A percentile compares a stretch with the other conserved stretches of the same genome.
Evolutionary conservation across 2,888 invertebrate genomes (phyloP).

Genomic region (Plebejus melissa): DNA sequence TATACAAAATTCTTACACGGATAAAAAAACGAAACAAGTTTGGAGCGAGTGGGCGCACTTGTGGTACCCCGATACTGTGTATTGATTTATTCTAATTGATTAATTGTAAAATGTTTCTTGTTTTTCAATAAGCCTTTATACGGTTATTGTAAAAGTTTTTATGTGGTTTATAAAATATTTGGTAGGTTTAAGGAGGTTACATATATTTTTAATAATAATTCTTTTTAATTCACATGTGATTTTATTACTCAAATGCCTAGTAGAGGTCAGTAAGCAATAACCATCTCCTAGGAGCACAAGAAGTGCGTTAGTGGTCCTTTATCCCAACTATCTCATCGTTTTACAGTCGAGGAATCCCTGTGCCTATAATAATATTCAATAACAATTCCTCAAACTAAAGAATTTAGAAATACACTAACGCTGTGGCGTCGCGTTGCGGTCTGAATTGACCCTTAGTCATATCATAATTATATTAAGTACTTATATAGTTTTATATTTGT

Average conservation of each 20-base stretch:
- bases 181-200: too few species aligned
- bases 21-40: conserved; percentile 39
- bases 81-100: conserved; percentile 3
- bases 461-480: too few species aligned
- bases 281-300: neutral
- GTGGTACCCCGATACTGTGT: neutral
- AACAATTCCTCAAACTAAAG: too few species aligned
- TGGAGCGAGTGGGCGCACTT: conserved; percentile 17
- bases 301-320: neutral
- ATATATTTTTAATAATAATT: too few species aligned
- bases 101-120: neutral
- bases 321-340: neutral
- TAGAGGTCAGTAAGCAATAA: neutral
- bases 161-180: neutral
- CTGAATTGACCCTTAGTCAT: too few species aligned
- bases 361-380: neutral
- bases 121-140: neutral
- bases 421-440: too few species aligned
- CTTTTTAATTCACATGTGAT: neutral
- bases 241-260: neutral
- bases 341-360: neutral
- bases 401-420: too few species aligned
- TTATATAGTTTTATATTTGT: too few species aligned
- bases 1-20: conserved; percentile 54
- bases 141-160: neutral